Conservation (phyloP, 2,888 invertebrate species). For the Elysia crispata region DNA sequence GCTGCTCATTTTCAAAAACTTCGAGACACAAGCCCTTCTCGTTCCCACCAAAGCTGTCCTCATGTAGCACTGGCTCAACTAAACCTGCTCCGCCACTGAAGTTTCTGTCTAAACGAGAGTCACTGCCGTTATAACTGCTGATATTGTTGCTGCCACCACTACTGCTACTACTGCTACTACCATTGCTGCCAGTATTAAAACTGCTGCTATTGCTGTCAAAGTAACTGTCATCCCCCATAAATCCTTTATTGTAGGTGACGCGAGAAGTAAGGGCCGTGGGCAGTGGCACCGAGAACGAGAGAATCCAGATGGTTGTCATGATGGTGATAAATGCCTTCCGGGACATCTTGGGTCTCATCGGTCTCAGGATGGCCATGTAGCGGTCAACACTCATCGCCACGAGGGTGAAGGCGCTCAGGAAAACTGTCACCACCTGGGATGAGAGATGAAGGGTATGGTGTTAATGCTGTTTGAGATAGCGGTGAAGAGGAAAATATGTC, state of each 20-base stretch:
- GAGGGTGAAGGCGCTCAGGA: slow-evolving; percentile 91
- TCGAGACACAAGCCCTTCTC: slow-evolving; percentile 60
- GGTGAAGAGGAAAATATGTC: slow-evolving; percentile 40
- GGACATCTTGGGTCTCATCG: slow-evolving; percentile 88
- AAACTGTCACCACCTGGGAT: slow-evolving; percentile 73
- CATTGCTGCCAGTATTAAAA: neutral
- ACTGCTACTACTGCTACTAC: neutral
- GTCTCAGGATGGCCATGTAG: slow-evolving; percentile 94
- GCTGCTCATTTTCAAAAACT: slow-evolving; percentile 53
- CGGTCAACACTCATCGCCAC: slow-evolving; percentile 94
- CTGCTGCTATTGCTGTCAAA: too few relatives aligned
- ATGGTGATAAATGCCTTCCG: slow-evolving; percentile 84
- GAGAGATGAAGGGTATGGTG: slow-evolving; percentile 27
- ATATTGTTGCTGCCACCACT: neutral
- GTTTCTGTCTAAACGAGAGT: too few relatives aligned
- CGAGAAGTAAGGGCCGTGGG: slow-evolving; percentile 86
- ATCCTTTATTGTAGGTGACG: slow-evolving; percentile 40
- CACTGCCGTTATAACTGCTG: too few relatives aligned
- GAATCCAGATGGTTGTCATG: slow-evolving; percentile 85
- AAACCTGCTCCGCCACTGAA: too few relatives aligned
- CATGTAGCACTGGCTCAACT: too few relatives aligned
- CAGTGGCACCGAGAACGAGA: slow-evolving; percentile 88
- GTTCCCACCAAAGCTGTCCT: neutral
- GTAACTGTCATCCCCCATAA: too few relatives aligned
- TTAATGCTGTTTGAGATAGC: too few relatives aligned